A percentile compares a stretch with the other conserved stretches of the same genome.
These are phyloP conservation scores for Phymastichus coffea DNA, from an alignment of 1,140 invertebrate species.

Conservation along the genomic window DNA sequence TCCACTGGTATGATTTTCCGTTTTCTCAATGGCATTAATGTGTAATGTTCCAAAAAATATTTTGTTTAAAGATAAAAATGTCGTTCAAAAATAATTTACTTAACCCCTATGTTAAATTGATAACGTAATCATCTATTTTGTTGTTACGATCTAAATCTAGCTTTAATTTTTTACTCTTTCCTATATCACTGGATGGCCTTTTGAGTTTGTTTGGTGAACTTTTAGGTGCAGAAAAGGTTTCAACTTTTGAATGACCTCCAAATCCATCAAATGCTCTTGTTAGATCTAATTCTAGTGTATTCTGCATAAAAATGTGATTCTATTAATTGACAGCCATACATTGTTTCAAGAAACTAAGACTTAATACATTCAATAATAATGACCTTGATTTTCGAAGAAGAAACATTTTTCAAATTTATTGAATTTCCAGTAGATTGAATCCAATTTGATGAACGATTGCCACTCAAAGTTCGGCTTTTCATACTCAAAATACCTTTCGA, in stretches of 20 bases:
- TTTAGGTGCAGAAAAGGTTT: slow-evolving; percentile 36
- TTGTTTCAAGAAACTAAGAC: no score
- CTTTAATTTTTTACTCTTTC: slow-evolving; percentile 29
- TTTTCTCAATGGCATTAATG: no score
- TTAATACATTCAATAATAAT: no score
- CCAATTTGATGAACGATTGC: no score
- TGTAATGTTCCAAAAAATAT: no score
- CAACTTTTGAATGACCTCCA: slow-evolving; percentile 44
- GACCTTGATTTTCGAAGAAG: no score
- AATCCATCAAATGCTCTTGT: slow-evolving; percentile 41
- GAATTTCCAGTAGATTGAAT: no score
- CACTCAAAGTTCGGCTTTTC: no score
- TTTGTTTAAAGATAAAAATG: slow-evolving; percentile 1
- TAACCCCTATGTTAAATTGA: slow-evolving; percentile 22
- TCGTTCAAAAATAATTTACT: slow-evolving; percentile 10
- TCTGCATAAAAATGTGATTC: neutral
- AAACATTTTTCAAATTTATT: no score
- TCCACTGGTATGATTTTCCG: no score
- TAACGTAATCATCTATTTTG: slow-evolving; percentile 27
- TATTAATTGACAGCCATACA: no score
- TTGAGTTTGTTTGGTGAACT: slow-evolving; percentile 18
- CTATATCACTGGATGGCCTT: slow-evolving; percentile 8
- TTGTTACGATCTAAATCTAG: slow-evolving; percentile 20
- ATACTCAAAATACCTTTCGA: slow-evolving; percentile 26
- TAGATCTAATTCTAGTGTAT: neutral